These are phyloP conservation scores for Vidua macroura DNA, from an alignment of 2,113 vertebrate species.

Conservation along the genomic window DNA sequence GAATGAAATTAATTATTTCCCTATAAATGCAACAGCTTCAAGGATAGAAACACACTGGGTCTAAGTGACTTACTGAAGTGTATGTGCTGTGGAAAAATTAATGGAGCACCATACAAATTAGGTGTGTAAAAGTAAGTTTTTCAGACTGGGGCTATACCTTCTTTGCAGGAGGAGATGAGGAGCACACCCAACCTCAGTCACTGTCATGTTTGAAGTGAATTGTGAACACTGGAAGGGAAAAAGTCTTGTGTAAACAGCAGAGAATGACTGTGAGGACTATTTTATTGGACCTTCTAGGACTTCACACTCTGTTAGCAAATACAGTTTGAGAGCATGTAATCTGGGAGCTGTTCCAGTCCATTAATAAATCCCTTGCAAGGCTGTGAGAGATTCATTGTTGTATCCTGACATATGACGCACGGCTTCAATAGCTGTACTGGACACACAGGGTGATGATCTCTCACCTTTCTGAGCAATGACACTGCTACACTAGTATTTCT, in stretches of 20 bases:
- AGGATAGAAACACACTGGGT: not conserved
- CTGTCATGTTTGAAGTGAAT: not conserved
- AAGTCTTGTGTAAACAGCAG: not conserved
- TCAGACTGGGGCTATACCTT: not conserved
- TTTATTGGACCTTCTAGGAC: not conserved
- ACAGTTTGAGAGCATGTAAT: not conserved
- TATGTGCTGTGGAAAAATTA: not conserved
- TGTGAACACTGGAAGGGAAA: not conserved
- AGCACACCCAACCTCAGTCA: not conserved
- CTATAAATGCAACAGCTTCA: not conserved
- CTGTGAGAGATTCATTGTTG: not conserved
- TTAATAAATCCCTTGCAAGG: not conserved
- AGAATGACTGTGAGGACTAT: not conserved
- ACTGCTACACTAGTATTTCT: not conserved
- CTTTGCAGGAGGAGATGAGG: not conserved
- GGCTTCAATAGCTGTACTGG: not conserved
- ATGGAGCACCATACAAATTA: not conserved
- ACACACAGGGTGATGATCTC: not conserved
- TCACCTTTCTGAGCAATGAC: not conserved
- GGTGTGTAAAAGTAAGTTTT: not conserved
- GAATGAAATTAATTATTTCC: slow-evolving; percentile 52
- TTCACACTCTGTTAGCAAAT: not conserved
- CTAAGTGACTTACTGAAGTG: not conserved
- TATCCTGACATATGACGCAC: not conserved
- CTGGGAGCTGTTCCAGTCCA: not conserved